Evolutionary conservation across 2,113 vertebrate species (phyloP).

Genomic region (Plotosus lineatus): DNA sequence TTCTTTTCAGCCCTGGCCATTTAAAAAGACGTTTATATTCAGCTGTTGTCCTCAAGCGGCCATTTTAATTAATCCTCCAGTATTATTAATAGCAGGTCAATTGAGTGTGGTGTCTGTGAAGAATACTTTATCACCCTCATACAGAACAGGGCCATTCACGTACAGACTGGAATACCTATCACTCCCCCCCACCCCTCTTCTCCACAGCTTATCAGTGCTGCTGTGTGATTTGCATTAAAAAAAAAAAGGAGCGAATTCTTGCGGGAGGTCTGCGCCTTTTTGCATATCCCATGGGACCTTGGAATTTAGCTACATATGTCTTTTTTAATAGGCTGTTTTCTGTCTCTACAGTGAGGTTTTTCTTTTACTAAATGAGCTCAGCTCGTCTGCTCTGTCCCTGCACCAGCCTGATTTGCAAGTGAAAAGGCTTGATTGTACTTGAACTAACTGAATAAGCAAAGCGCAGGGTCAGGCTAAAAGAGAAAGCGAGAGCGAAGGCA

Average conservation of each 20-base stretch:
- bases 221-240: conserved; percentile 68
- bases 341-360: conserved; percentile 49
- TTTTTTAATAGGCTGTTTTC: conserved; percentile 66
- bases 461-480: conserved; percentile 56
- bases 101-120: conserved; percentile 54
- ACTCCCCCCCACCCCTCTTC: conserved; percentile 32
- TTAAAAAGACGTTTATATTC: conserved; percentile 56
- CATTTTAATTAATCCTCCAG: conserved; percentile 60
- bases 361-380: conserved; percentile 62
- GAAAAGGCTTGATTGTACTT: conserved; percentile 72
- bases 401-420: conserved; percentile 73
- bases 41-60: conserved; percentile 54
- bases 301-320: conserved; percentile 79
- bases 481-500: conserved; percentile 45
- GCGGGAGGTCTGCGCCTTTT: conserved; percentile 68
- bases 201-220: conserved; percentile 63
- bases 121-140: conserved; percentile 59
- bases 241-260: conserved; percentile 67
- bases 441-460: conserved; percentile 75
- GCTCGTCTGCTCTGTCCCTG: conserved; percentile 66
- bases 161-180: conserved; percentile 36
- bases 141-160: conserved; percentile 54
- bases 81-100: conserved; percentile 56
- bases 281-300: conserved; percentile 71
- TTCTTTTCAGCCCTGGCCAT: conserved; percentile 33